These are phyloP conservation scores for Acanthosepion esculentum DNA, from an alignment of 2,888 invertebrate species.

Conservation along the genomic window DNA sequence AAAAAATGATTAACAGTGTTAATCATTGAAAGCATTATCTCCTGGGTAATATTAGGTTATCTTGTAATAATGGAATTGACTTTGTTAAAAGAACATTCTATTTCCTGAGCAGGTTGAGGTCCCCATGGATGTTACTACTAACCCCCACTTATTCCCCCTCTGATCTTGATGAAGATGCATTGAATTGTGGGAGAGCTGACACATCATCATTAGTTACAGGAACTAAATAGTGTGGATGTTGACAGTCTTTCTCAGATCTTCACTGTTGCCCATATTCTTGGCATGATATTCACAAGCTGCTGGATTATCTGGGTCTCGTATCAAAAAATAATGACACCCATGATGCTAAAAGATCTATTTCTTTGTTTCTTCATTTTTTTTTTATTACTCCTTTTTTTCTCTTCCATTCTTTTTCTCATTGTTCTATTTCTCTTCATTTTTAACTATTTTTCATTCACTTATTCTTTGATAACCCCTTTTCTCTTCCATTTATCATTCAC, in stretches of 20 bases:
- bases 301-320: background rate
- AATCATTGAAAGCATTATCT: too few species aligned
- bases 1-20: too few species aligned
- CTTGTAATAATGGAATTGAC: too few species aligned
- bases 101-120: background rate
- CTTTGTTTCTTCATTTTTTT: background rate
- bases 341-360: background rate
- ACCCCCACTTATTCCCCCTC: background rate
- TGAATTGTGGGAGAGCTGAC: background rate
- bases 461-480: background rate
- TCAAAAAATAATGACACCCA: background rate
- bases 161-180: conserved; percentile 3
- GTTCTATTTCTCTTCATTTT: background rate
- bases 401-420: too few species aligned
- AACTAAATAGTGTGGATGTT: background rate
- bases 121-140: background rate
- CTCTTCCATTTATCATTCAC: background rate
- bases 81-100: background rate
- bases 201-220: background rate
- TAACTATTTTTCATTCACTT: background rate
- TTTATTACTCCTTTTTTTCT: too few species aligned
- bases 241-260: background rate
- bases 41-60: too few species aligned
- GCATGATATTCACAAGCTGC: background rate
- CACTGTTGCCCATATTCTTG: background rate